phyloP scores from a whole-genome alignment of 2,797 vertebrate species.

The Pygocentrus nattereri region DNA sequence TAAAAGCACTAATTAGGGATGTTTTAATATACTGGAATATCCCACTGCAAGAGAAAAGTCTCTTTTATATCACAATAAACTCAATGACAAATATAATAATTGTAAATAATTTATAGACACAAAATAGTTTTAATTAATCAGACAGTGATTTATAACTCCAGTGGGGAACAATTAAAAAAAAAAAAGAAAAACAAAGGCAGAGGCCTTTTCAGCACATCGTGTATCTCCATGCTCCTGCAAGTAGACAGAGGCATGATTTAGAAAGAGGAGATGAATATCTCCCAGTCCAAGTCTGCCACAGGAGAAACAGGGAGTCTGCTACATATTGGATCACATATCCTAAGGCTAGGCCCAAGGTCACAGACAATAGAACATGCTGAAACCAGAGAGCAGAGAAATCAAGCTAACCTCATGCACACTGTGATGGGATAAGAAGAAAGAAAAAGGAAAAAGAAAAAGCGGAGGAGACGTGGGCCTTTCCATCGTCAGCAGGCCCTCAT shows the following conservation, averaged over 20 bases:
- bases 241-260: constrained; percentile 13
- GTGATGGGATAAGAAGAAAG: not conserved
- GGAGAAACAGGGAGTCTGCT: constrained; percentile 43
- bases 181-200: constrained; percentile 28
- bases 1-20: too few species aligned
- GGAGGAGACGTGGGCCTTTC: constrained; percentile 23
- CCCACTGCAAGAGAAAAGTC: too few species aligned
- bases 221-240: not conserved
- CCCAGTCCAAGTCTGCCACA: constrained; percentile 32
- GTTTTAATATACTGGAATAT: too few species aligned
- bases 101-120: not conserved
- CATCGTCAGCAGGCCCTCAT: constrained; percentile 66
- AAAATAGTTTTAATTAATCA: not conserved
- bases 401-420: constrained; percentile 15
- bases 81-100: not conserved
- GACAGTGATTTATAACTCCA: not conserved
- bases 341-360: constrained; percentile 55
- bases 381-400: constrained; percentile 56
- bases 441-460: constrained; percentile 7
- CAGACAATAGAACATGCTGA: constrained; percentile 54
- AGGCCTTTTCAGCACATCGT: constrained; percentile 1
- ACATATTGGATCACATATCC: constrained; percentile 65
- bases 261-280: constrained; percentile 42
- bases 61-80: too few species aligned
- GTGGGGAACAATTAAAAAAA: not conserved